phyloP scores from a whole-genome alignment of 2,113 vertebrate species.

The Procapra przewalskii region DNA sequence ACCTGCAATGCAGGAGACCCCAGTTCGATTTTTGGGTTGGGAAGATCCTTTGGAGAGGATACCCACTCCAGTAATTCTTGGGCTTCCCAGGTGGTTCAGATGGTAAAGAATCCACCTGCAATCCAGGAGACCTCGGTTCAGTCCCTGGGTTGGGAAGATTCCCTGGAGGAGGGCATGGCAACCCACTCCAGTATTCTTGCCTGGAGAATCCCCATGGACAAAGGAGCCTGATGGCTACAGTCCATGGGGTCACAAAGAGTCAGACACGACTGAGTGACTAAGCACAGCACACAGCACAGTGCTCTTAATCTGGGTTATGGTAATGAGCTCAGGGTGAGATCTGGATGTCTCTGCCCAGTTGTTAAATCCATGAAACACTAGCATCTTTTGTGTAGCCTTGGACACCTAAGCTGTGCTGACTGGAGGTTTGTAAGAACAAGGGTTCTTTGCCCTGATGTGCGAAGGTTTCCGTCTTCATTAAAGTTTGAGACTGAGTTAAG shows the following conservation, averaged over 20 bases:
- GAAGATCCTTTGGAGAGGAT: neutral
- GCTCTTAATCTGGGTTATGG: constrained; percentile 3
- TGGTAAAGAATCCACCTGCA: neutral
- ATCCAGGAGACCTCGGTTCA: neutral
- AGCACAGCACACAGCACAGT: neutral
- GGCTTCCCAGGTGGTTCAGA: neutral
- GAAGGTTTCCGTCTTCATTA: constrained; percentile 41
- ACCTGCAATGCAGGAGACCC: neutral
- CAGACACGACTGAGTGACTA: neutral
- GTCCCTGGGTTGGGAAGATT: neutral
- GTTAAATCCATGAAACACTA: constrained; percentile 28
- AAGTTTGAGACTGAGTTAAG: neutral
- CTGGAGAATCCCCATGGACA: neutral
- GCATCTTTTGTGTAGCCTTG: constrained; percentile 27
- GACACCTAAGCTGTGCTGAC: neutral
- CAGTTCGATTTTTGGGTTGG: neutral
- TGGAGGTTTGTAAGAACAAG: constrained; percentile 21
- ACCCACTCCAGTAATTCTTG: neutral
- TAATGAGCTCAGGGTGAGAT: neutral
- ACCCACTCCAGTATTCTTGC: neutral
- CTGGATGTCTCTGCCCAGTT: neutral
- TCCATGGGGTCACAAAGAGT: neutral
- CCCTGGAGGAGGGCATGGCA: neutral
- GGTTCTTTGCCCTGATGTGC: neutral
- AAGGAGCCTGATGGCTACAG: fast-evolving